A percentile compares a stretch with the other conserved stretches of the same genome.
Conservation (phyloP, 2,797 vertebrate genomes). For the Sardinella longiceps region DNA sequence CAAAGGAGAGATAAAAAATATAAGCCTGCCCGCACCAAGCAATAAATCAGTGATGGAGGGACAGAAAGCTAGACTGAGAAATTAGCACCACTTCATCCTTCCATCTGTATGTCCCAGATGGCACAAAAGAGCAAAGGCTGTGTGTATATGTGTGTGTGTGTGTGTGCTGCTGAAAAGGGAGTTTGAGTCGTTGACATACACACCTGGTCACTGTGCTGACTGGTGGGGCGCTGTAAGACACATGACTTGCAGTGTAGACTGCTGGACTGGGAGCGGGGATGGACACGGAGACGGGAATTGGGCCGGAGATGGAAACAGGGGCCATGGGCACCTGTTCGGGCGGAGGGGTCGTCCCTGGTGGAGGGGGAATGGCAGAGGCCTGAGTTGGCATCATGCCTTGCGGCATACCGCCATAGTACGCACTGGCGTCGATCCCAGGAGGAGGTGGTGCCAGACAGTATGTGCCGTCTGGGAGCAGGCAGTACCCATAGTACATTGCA, state of each 20-base stretch:
- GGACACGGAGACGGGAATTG: conserved; percentile 49
- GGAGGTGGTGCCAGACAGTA: conserved; percentile 93
- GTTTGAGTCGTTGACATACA: not conserved
- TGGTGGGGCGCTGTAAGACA: not conserved
- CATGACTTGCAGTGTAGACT: no score
- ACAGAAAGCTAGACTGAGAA: not conserved
- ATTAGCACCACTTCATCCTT: not conserved
- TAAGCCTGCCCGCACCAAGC: not conserved
- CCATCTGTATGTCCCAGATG: not conserved
- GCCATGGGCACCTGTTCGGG: conserved; percentile 61
- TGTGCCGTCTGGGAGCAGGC: conserved; percentile 93
- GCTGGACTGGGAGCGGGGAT: not conserved
- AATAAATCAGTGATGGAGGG: not conserved
- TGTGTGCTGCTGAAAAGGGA: not conserved
- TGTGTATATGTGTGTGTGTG: not conserved
- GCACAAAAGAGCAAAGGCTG: not conserved
- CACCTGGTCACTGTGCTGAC: not conserved
- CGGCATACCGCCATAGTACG: conserved; percentile 84
- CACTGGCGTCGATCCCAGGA: conserved; percentile 85
- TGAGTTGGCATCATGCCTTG: conserved; percentile 76
- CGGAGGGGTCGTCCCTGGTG: conserved; percentile 76
- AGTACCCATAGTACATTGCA: conserved; percentile 97
- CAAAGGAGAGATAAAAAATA: not conserved
- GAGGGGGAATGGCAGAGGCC: conserved; percentile 72
- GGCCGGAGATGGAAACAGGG: conserved; percentile 34